Conservation (phyloP, 2,113 vertebrate genomes). For the Petroica traversi region DNA sequence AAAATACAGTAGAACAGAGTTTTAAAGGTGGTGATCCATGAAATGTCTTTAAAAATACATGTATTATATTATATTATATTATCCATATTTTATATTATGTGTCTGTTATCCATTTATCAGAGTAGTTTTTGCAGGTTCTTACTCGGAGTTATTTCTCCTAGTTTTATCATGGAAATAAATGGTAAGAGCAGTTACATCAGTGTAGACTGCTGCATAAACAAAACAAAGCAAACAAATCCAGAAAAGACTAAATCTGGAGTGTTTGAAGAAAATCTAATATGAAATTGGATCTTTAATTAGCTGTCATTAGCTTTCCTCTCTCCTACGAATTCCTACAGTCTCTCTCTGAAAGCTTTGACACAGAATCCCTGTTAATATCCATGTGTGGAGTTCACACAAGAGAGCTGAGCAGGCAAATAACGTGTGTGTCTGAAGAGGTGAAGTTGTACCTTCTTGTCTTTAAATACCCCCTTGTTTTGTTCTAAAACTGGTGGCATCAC, state of each 20-base stretch:
- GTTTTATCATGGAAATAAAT: background rate
- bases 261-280: background rate
- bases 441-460: background rate
- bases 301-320: background rate
- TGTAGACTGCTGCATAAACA: background rate
- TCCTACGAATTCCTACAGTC: background rate
- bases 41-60: background rate
- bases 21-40: background rate
- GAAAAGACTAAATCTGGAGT: background rate
- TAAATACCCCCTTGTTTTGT: background rate
- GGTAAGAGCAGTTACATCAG: background rate
- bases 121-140: background rate
- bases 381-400: background rate
- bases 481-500: background rate
- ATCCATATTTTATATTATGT: background rate
- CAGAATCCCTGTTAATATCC: background rate
- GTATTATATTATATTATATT: no score
- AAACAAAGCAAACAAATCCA: background rate
- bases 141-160: background rate
- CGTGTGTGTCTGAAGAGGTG: background rate
- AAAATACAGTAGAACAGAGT: background rate
- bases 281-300: background rate
- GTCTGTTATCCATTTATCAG: background rate
- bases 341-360: background rate
- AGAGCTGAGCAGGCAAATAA: background rate